Base-by-base conservation (phyloP, 2,113 vertebrate genomes). In the Cygnus buccinator region DNA sequence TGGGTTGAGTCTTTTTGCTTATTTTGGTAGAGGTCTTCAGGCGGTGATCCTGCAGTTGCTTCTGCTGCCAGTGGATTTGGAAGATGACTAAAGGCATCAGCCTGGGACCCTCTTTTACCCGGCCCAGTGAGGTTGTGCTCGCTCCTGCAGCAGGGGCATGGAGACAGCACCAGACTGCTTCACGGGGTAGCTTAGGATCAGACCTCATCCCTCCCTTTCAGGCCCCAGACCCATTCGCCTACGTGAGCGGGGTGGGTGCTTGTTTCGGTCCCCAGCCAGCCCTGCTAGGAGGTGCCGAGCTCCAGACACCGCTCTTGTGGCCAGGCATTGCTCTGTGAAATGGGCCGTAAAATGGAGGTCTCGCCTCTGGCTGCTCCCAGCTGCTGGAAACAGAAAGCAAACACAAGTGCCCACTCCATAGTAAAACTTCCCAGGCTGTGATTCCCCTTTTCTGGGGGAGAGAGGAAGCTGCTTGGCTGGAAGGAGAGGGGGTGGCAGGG, bases 401-500 rank as follows among this genome's bases (percentile, higher is more conserved):
- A 83, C 39, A 10, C 2, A 3, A 67, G 52, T 59, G 58, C 41
- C 46, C 2, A 8, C 71, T 44, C 43, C 75, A 5, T 0, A 48
- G 54, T 75, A 84, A 71, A 71, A 65, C 41, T 66, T 72, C 74
- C 78, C 80, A 25, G 68, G 79, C 75, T 82, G 37, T 10, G 35
- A 61, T 81, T 75, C 77, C 82, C 73, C 43, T 55, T 82, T 90
- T 54, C 66, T 61, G 33, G 61, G 76, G 89, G 28, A 25, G n/a
- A 71, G 46, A 93, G 84, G 76, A 90, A 83, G 37, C 73, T 87
- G 68, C 78, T 85, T 84, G 82, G 83, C 86, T 85, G 76, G 37
- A 28, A 46, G 76, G 57, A 84, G 79, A 85, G 19, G 86, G 70
- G 71, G 63, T 65, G 61, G 71, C 75, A 50, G 91, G 41, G 57